Conservation (phyloP, 1,140 invertebrate species). For the Drosophila malerkotliana region DNA sequence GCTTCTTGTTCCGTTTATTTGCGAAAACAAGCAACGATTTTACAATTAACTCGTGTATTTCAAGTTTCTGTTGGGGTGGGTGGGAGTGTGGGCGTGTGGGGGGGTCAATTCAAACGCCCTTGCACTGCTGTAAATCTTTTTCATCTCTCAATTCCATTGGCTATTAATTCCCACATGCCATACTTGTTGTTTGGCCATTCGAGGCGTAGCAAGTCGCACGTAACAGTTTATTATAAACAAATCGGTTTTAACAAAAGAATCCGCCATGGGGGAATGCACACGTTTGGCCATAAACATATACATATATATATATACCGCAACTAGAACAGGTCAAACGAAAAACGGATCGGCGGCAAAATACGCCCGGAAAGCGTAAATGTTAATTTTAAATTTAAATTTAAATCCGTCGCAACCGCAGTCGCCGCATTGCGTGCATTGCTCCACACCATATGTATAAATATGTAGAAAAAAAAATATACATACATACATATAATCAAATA, state of each 20-base stretch:
- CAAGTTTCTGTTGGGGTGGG: not conserved
- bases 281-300: constrained; percentile 21
- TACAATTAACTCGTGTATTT: constrained; percentile 47
- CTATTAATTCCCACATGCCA: constrained; percentile 1
- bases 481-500: not conserved
- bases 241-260: constrained; percentile 49
- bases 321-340: constrained; percentile 48
- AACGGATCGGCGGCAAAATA: not conserved
- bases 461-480: constrained; percentile 22
- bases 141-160: constrained; percentile 35
- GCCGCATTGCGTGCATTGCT: constrained; percentile 50
- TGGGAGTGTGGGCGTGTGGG: not conserved
- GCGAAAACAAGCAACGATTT: constrained; percentile 41
- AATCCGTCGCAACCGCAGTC: constrained; percentile 44
- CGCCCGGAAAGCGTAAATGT: constrained; percentile 40
- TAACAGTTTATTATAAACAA: constrained; percentile 65
- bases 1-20: constrained; percentile 51
- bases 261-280: constrained; percentile 9
- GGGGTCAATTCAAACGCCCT: constrained; percentile 22
- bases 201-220: constrained; percentile 58
- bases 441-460: constrained; percentile 17
- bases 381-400: constrained; percentile 50
- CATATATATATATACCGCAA: constrained; percentile 40
- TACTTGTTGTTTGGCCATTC: constrained; percentile 10
- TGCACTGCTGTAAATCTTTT: constrained; percentile 63